phyloP scores from a whole-genome alignment of 2,888 invertebrate genomes.

The Eupithecia pulchellata region DNA sequence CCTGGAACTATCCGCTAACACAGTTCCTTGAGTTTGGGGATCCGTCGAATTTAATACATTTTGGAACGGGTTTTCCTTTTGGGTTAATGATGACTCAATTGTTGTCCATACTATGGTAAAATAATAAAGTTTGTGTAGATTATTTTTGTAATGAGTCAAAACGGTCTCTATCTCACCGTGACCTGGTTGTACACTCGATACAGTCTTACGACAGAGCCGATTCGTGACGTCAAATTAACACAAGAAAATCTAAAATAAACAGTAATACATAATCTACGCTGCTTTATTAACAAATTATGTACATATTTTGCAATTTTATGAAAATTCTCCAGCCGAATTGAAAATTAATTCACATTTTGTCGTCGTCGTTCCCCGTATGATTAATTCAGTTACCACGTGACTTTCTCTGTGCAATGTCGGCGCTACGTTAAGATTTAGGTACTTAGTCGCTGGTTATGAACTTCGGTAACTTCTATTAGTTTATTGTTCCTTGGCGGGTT shows the following conservation, averaged over 20 bases:
- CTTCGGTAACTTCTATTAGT: slow-evolving; percentile 2
- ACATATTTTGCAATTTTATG: background rate
- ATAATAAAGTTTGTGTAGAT: no score
- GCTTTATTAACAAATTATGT: background rate
- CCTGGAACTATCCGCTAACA: slow-evolving; percentile 19
- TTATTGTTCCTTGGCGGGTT: slow-evolving; percentile 7
- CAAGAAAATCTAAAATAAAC: no score
- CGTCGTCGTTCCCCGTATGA: slow-evolving; percentile 10
- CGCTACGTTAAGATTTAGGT: slow-evolving; percentile 2
- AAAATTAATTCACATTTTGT: slow-evolving; percentile 10
- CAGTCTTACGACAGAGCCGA: no score
- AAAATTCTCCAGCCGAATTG: slow-evolving; percentile 5
- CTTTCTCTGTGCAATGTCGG: slow-evolving; percentile 6
- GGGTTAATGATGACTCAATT: slow-evolving; percentile 14
- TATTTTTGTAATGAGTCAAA: no score
- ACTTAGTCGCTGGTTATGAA: slow-evolving; percentile 8
- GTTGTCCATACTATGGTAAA: slow-evolving; percentile 7
- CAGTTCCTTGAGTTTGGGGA: slow-evolving; percentile 21
- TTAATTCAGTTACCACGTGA: background rate
- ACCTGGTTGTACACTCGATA: no score
- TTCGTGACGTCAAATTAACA: no score
- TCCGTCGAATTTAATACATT: slow-evolving; percentile 20
- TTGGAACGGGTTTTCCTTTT: slow-evolving; percentile 12
- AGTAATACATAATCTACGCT: no score
- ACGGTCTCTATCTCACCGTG: no score